A percentile compares a stretch with the other conserved stretches of the same genome.
These are phyloP conservation scores for Meteorus sp. DNA, from an alignment of 1,140 invertebrate genomes.

Conservation along the genomic window DNA sequence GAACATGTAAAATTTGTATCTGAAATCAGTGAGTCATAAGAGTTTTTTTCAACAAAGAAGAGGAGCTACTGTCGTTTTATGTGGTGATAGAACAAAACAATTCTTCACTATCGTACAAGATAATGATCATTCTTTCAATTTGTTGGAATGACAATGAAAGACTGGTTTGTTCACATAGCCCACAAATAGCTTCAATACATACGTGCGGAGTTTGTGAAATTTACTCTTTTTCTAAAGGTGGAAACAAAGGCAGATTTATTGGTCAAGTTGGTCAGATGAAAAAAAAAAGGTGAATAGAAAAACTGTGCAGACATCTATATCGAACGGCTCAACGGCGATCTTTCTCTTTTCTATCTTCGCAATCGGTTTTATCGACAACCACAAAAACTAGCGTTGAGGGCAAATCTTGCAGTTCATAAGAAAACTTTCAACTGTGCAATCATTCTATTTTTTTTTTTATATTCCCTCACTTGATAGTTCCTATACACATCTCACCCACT, in stretches of 20 bases:
- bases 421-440: not conserved
- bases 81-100: too few relatives aligned
- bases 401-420: not conserved
- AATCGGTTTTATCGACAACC: constrained; percentile 12
- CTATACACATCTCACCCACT: too few relatives aligned
- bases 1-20: too few relatives aligned
- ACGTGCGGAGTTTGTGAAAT: not conserved
- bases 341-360: too few relatives aligned
- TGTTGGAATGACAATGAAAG: too few relatives aligned
- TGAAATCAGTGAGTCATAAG: too few relatives aligned
- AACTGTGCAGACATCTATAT: not conserved
- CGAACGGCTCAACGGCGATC: constrained; percentile 1
- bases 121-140: too few relatives aligned
- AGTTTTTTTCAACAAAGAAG: too few relatives aligned
- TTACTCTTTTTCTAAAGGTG: constrained; percentile 8
- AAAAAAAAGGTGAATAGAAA: not conserved
- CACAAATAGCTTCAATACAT: constrained; percentile 3
- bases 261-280: constrained; percentile 15
- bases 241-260: constrained; percentile 15
- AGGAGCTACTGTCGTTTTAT: too few relatives aligned
- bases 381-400: not conserved
- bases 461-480: too few relatives aligned
- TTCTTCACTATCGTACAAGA: too few relatives aligned
- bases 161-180: constrained; percentile 12
- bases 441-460: not conserved